Conservation (phyloP, 53 echinoderm and acorn worm genomes). For the Crossaster papposus region DNA sequence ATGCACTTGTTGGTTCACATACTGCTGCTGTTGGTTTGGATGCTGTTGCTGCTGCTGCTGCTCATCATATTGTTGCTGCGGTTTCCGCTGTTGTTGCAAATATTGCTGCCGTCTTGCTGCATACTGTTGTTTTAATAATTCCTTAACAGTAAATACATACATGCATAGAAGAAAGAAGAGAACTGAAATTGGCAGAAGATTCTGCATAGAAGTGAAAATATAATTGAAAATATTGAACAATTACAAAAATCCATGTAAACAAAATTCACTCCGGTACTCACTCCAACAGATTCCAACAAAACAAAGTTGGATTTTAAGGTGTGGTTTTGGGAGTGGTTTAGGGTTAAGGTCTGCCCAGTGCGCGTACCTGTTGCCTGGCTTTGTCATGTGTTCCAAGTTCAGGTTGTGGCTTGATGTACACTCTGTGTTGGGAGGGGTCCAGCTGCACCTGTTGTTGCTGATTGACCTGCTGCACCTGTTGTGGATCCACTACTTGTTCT, state of each 20-base stretch:
- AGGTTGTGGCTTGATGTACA: constrained; percentile 51
- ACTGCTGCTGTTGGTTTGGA: constrained; percentile 22
- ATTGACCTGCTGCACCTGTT: constrained; percentile 12
- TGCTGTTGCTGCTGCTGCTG: constrained; percentile 34
- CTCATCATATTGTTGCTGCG: not conserved
- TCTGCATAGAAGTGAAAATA: not conserved
- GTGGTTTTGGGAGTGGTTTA: not conserved
- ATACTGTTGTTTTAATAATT: constrained; percentile 54
- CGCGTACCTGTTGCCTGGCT: constrained; percentile 65
- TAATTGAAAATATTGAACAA: too few species aligned
- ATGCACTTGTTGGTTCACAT: constrained; percentile 11
- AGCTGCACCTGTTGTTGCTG: constrained; percentile 52
- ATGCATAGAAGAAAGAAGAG: not conserved
- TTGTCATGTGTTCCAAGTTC: constrained; percentile 43
- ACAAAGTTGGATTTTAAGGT: too few species aligned
- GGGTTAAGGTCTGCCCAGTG: not conserved
- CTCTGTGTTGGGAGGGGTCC: constrained; percentile 40
- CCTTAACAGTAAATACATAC: constrained; percentile 15
- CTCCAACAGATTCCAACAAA: too few species aligned
- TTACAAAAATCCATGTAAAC: too few species aligned
- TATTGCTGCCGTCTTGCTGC: constrained; percentile 43
- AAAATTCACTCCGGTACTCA: too few species aligned
- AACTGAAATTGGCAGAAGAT: not conserved
- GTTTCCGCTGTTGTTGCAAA: constrained; percentile 19
- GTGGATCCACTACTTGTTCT: constrained; percentile 31